These are phyloP conservation scores for Oreonectes daqikongensis DNA, from an alignment of 2,797 vertebrate genomes.

Conservation along the genomic window DNA sequence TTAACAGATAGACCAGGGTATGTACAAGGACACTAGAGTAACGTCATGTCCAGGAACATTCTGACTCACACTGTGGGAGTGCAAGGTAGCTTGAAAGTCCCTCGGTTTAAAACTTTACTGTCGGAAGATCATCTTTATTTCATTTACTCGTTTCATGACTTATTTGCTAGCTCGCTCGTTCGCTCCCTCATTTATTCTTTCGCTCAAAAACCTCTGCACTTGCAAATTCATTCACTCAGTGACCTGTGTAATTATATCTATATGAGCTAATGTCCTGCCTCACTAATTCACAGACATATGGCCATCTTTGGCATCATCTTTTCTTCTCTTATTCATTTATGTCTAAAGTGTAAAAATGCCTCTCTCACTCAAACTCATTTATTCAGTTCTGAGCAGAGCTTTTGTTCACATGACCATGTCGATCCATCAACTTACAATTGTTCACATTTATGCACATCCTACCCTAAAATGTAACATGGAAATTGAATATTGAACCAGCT, in stretches of 20 bases:
- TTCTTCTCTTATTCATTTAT: slow-evolving; percentile 25
- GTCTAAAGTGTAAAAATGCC: not conserved
- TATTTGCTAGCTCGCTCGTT: slow-evolving; percentile 25
- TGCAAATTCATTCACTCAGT: slow-evolving; percentile 41
- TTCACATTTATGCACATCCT: slow-evolving; percentile 14
- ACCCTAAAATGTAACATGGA: not conserved
- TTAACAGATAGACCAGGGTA: slow-evolving; percentile 46
- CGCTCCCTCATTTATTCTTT: slow-evolving; percentile 30
- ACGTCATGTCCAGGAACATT: slow-evolving; percentile 6
- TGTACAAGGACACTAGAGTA: slow-evolving; percentile 41
- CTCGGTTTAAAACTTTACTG: not conserved
- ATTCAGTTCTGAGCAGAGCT: not conserved
- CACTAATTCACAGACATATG: slow-evolving; percentile 43
- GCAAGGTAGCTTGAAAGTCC: slow-evolving; percentile 1
- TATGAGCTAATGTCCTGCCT: slow-evolving; percentile 44
- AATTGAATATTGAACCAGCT: slow-evolving; percentile 34
- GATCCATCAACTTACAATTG: slow-evolving; percentile 18
- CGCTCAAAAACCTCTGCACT: slow-evolving; percentile 27
- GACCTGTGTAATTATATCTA: slow-evolving; percentile 46
- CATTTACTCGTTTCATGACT: slow-evolving; percentile 6
- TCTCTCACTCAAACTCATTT: slow-evolving; percentile 10
- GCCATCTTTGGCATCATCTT: slow-evolving; percentile 17
- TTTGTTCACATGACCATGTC: slow-evolving; percentile 9
- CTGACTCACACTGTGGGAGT: not conserved
- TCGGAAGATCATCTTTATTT: slow-evolving; percentile 34